Evolutionary conservation across 2,797 vertebrate species (phyloP).

Genomic region (Euthynnus affinis): DNA sequence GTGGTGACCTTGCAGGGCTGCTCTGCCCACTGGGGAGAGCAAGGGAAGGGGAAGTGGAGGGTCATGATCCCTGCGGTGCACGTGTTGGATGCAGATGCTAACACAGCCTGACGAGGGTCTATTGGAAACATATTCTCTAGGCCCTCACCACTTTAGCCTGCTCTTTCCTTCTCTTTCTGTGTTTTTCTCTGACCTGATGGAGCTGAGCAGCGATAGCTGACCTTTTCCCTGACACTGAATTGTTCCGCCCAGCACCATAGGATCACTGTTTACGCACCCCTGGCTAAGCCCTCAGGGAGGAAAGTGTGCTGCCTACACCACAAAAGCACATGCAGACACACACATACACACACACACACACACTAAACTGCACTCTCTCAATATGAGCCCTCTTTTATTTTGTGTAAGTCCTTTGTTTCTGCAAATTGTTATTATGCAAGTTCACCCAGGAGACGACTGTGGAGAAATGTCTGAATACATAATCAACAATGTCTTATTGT

Average conservation of each 20-base stretch:
- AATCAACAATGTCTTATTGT: constrained; percentile 77
- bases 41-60: constrained; percentile 86
- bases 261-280: constrained; percentile 84
- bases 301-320: constrained; percentile 68
- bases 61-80: constrained; percentile 91
- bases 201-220: constrained; percentile 85
- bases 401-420: constrained; percentile 75
- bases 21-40: constrained; percentile 82
- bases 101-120: constrained; percentile 91
- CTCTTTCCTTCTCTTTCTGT: constrained; percentile 69
- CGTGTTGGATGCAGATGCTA: constrained; percentile 89
- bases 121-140: constrained; percentile 97
- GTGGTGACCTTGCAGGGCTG: constrained; percentile 81
- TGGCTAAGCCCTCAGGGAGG: constrained; percentile 64
- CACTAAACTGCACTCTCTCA: constrained; percentile 37
- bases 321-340: constrained; percentile 46
- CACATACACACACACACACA: constrained; percentile 40
- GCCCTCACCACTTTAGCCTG: constrained; percentile 85
- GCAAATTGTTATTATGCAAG: constrained; percentile 70
- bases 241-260: constrained; percentile 81
- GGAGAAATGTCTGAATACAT: constrained; percentile 73
- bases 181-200: constrained; percentile 84
- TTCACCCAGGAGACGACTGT: constrained; percentile 64
- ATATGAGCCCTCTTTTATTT: constrained; percentile 50
- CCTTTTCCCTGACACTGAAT: constrained; percentile 85